These are phyloP conservation scores for Ctenicera cuprea DNA, from an alignment of 2,888 invertebrate species.

Conservation along the genomic window DNA sequence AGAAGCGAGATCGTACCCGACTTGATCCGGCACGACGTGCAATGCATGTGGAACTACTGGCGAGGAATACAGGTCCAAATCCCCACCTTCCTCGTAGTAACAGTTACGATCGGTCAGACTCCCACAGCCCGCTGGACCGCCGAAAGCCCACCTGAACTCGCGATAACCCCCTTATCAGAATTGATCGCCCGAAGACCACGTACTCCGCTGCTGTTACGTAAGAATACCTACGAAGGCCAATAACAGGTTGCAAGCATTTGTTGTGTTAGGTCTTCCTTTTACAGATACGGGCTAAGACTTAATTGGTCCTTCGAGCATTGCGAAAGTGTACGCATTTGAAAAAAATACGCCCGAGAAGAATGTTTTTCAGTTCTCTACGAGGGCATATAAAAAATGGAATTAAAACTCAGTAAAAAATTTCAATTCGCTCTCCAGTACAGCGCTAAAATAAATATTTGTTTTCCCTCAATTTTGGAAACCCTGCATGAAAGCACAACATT, in stretches of 20 bases:
- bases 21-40: conserved; percentile 23
- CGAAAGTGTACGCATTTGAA: no score
- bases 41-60: conserved; percentile 35
- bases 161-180: conserved; percentile 31
- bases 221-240: conserved; percentile 17
- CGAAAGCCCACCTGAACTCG: conserved; percentile 29
- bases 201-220: background rate
- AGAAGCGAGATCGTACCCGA: conserved; percentile 20
- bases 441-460: no score
- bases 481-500: no score
- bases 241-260: conserved; percentile 7
- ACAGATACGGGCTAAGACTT: no score
- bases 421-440: no score
- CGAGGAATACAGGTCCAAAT: conserved; percentile 35
- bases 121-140: conserved; percentile 49
- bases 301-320: no score
- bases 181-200: conserved; percentile 28
- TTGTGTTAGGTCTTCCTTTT: background rate
- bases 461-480: no score
- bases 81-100: conserved; percentile 45
- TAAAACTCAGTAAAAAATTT: no score
- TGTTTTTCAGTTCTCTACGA: no score
- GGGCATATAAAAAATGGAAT: no score
- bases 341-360: no score
- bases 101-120: conserved; percentile 48